Base-by-base conservation (phyloP, 2,113 vertebrate genomes). In the Ondatra zibethicus region DNA sequence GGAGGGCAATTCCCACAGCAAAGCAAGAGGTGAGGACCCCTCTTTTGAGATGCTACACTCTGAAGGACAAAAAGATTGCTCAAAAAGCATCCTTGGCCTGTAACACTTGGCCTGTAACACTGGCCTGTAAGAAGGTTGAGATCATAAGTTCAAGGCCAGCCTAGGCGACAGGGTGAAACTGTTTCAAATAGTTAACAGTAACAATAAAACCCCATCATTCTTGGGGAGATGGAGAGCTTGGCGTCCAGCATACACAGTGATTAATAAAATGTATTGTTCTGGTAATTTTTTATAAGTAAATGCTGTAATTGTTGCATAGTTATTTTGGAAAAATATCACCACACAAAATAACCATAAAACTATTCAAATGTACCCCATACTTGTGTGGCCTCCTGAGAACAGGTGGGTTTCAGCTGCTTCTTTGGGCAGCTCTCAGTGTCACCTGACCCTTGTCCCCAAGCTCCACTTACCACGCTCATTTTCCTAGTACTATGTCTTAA, bases 301-400 rank as follows among this genome's bases (percentile, higher is more conserved):
- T 66, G 14, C 1, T 89, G 1, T 2, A 89, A 36, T 86, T 29
- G 6, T 89, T n/a, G 12, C 29, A 89, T 86, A 80, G 21, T 5
- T 61, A 42, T 81, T 75, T 23, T 13, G 36, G n/a, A 72, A 65
- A 50, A 23, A 42, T 17, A 29, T 50, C 21, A n/a, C 29, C 76
- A 36, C 21, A 58, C 12, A 61, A 27, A 58, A 39, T 47, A 47
- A n/a, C 7, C 17, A 29, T 5, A n/a, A 61, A 42, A 31, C 21
- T 17, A 14, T 89, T 58, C 45, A 61, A 10, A 93, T 55, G 47
- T 47, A 95, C 91, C 66, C 93, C 45, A 3, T 82, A 94, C 63
- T 88, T 81, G 89, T 95, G 97, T 13, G 93, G 50, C 14, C 89
- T 92, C 80, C 96, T 96, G n/a, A 95, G 96, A 97, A 42, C 91